Evolutionary conservation across 1,140 invertebrate species (phyloP).

Genomic region (Trachelipus rathkii): DNA sequence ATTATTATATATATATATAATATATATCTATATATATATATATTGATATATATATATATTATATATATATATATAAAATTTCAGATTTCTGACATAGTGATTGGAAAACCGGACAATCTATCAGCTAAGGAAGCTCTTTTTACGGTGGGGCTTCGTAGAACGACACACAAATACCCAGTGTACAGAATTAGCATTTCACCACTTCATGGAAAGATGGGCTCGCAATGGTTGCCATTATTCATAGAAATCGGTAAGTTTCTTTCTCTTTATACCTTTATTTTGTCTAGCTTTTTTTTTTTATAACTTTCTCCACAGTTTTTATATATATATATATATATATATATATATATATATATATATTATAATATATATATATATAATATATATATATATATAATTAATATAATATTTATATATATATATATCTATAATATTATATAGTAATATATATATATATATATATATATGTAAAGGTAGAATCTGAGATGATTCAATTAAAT

Average conservation of each 20-base stretch:
- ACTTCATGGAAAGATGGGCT: constrained; percentile 95
- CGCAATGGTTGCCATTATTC: constrained; percentile 96
- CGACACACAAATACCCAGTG: constrained; percentile 93
- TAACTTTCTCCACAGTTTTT: not conserved
- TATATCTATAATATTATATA: not conserved
- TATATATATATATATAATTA: constrained; percentile 18
- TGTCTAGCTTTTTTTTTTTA: not conserved
- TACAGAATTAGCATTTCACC: constrained; percentile 90
- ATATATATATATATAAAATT: constrained; percentile 47
- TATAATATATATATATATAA: constrained; percentile 22
- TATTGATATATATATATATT: not conserved
- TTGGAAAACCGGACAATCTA: constrained; percentile 87
- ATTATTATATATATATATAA: not conserved
- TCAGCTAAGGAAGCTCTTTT: constrained; percentile 89
- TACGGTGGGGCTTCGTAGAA: constrained; percentile 88
- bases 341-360: constrained; percentile 22
- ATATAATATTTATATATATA: not conserved
- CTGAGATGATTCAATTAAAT: no score
- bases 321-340: not conserved
- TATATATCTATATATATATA: not conserved
- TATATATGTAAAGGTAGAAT: constrained; percentile 2
- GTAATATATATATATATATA: constrained; percentile 16
- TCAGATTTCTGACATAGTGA: constrained; percentile 96
- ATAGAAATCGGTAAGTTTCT: constrained; percentile 74
- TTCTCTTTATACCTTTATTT: not conserved